Percentiles rank a stretch among this genome's conserved stretches.
Evolutionary conservation across 2,113 vertebrate species (phyloP).

Genomic region (Zosterops borbonicus): DNA sequence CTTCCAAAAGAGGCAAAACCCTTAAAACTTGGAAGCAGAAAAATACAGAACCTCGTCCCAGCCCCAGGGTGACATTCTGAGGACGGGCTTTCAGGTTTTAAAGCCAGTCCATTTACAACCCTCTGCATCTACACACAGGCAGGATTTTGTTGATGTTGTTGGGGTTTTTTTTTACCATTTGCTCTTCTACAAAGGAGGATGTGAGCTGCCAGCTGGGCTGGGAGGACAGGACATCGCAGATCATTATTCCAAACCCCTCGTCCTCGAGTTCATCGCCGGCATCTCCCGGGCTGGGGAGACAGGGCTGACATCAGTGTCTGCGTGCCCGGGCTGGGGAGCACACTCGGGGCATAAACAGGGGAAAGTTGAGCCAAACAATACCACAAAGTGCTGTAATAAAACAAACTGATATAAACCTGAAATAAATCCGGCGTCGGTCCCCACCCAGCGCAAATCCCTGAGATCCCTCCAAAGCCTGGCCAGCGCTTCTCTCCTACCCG

Average conservation of each 20-base stretch:
- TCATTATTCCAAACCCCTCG: neutral
- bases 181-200: fast-evolving
- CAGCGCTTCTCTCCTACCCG: fast-evolving
- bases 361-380: fast-evolving
- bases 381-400: neutral
- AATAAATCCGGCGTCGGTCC: fast-evolving
- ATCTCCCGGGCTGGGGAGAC: neutral
- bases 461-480: neutral
- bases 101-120: neutral
- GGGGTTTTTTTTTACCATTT: neutral
- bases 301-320: neutral
- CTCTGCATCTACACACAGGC: fast-evolving
- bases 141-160: neutral
- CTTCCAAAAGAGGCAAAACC: neutral
- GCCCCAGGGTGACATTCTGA: neutral
- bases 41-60: fast-evolving
- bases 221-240: neutral
- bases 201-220: fast-evolving
- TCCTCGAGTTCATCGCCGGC: neutral
- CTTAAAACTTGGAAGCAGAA: neutral
- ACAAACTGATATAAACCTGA: neutral
- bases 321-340: neutral
- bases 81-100: neutral
- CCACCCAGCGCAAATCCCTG: neutral
- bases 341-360: fast-evolving